These are phyloP conservation scores for Lamellibrachia columna DNA, from an alignment of 2,888 invertebrate species.

Conservation along the genomic window DNA sequence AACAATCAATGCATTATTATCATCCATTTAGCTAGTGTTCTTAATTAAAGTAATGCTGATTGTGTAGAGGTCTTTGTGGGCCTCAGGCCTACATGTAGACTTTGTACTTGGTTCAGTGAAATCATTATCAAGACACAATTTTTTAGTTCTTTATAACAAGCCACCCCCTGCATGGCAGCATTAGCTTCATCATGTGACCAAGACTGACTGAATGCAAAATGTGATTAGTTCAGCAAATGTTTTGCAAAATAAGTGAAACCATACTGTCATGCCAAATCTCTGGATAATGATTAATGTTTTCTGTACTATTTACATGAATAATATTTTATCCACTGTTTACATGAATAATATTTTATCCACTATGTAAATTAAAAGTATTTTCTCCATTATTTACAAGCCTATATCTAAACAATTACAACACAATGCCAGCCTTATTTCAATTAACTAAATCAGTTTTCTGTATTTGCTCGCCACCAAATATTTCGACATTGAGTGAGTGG, in stretches of 20 bases:
- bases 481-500: background rate
- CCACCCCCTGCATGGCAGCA: no score
- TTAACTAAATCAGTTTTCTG: background rate
- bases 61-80: background rate
- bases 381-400: background rate
- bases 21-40: background rate
- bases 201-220: no score
- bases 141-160: no score
- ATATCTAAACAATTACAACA: background rate
- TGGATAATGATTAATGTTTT: background rate
- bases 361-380: background rate
- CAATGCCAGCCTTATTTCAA: background rate
- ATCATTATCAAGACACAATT: no score
- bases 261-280: background rate
- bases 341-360: background rate
- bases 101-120: background rate
- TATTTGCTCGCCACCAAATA: background rate
- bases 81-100: background rate
- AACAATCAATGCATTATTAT: background rate
- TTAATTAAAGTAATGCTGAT: background rate
- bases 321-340: background rate
- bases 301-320: background rate
- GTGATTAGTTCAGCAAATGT: background rate
- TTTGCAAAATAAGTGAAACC: background rate
- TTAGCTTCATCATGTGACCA: no score